These are phyloP conservation scores for Scopus umbretta DNA, from an alignment of 2,113 vertebrate genomes.

Conservation along the genomic window DNA sequence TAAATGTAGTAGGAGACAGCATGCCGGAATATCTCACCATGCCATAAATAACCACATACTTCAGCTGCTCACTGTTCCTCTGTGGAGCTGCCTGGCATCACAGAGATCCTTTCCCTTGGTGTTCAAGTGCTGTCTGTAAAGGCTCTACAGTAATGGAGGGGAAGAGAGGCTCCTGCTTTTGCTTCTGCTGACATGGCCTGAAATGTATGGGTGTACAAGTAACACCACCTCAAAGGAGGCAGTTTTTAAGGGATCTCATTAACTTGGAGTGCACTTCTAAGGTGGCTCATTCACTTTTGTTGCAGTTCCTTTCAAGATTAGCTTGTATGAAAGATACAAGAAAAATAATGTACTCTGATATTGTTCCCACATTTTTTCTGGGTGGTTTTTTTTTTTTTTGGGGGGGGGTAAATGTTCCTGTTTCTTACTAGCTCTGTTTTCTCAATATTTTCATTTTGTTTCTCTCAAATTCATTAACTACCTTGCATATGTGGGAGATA, in stretches of 20 bases:
- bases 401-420: neutral
- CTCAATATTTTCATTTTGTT: neutral
- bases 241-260: neutral
- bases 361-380: neutral
- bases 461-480: neutral
- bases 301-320: neutral
- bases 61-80: neutral
- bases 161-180: neutral
- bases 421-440: neutral
- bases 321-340: neutral
- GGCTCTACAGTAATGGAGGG: neutral
- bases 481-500: neutral
- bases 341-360: neutral
- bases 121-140: neutral
- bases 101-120: neutral
- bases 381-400: neutral
- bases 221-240: neutral
- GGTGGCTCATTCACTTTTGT: neutral
- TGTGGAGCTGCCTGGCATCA: neutral
- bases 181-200: neutral
- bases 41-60: neutral
- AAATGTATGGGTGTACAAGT: neutral
- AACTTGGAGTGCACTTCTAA: neutral
- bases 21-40: neutral
- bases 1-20: constrained; percentile 27